These are phyloP conservation scores for Butorides virescens DNA, from an alignment of 2,113 vertebrate species.

Conservation along the genomic window DNA sequence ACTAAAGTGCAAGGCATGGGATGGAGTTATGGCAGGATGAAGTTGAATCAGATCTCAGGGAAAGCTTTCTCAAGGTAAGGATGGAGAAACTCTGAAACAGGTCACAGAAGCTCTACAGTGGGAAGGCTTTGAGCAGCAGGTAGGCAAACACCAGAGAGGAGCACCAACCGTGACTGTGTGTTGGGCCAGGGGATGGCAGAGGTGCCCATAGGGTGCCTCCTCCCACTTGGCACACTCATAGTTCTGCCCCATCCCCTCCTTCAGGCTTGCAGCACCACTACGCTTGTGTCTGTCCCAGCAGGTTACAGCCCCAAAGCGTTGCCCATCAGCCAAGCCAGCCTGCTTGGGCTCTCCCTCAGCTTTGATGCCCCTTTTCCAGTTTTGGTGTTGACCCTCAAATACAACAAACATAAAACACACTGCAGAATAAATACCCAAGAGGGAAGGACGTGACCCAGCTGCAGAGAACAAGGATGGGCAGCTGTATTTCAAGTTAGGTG, in stretches of 20 bases:
- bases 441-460: neutral
- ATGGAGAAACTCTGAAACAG: neutral
- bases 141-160: neutral
- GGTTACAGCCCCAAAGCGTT: neutral
- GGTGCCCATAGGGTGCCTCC: neutral
- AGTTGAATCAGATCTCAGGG: neutral
- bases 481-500: neutral
- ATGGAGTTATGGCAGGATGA: neutral
- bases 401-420: neutral
- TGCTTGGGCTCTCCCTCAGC: neutral
- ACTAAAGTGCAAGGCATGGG: too few relatives aligned
- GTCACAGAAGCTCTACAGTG: rapidly evolving
- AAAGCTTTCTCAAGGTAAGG: neutral
- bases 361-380: neutral
- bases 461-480: neutral
- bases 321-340: neutral
- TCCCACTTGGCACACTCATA: rapidly evolving
- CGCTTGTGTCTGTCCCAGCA: neutral
- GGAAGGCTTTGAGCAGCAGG: neutral
- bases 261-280: neutral
- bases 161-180: rapidly evolving
- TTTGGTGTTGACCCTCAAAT: neutral
- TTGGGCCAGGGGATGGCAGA: neutral
- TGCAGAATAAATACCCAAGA: neutral
- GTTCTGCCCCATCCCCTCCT: neutral